Evolutionary conservation across 2,113 vertebrate species (phyloP).

Genomic region (Eonycteris spelaea): DNA sequence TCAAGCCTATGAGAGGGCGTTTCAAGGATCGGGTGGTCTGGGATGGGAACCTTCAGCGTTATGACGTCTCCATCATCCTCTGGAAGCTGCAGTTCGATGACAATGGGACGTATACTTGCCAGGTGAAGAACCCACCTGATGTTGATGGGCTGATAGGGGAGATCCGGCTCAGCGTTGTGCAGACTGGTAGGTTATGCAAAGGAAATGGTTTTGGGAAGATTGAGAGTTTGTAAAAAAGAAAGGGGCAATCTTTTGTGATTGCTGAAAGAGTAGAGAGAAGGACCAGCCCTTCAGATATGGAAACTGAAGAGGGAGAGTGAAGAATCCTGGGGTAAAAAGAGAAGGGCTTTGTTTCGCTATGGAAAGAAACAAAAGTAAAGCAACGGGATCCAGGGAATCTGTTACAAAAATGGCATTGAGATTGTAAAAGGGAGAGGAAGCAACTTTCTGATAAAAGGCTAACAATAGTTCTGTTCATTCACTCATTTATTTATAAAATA

Average conservation of each 20-base stretch:
- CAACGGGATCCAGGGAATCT: neutral
- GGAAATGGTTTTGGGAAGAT: fast-evolving
- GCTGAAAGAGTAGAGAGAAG: fast-evolving
- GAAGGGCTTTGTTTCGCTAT: constrained; percentile 35
- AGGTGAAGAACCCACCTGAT: constrained; percentile 94
- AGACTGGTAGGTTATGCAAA: constrained; percentile 76
- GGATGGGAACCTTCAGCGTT: constrained; percentile 87
- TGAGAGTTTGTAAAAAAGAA: neutral
- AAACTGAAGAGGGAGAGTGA: neutral
- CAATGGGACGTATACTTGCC: constrained; percentile 94
- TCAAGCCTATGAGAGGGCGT: constrained; percentile 77
- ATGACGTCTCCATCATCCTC: constrained; percentile 89
- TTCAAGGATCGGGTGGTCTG: constrained; percentile 88
- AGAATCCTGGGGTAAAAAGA: constrained; percentile 7
- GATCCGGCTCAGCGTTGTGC: constrained; percentile 87
- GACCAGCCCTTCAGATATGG: neutral
- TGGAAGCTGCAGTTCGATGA: constrained; percentile 88
- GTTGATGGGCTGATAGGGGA: constrained; percentile 88
- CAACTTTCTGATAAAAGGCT: neutral
- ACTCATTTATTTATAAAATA: neutral
- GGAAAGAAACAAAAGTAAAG: neutral
- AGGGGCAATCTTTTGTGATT: neutral
- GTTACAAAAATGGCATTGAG: constrained; percentile 37
- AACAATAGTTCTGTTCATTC: constrained; percentile 24
- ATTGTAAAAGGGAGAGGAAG: constrained; percentile 26